Conservation (phyloP, 2,888 invertebrate genomes). For the Seira musarum region DNA sequence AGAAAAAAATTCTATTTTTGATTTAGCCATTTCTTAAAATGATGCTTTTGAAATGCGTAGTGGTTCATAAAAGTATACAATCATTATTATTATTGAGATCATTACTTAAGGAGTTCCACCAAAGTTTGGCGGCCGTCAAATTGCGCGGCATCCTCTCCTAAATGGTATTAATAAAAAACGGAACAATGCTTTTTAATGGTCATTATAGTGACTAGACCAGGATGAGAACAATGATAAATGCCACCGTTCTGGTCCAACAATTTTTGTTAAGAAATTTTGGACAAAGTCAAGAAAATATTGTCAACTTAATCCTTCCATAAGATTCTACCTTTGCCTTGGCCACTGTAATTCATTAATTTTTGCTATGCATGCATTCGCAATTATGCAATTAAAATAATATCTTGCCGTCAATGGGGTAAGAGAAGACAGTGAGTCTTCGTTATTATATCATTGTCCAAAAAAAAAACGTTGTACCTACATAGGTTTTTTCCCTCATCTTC, state of each 20-base stretch:
- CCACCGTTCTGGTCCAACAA: not conserved
- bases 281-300: not conserved
- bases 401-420: too few relatives aligned
- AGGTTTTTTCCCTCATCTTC: not conserved
- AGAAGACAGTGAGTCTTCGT: too few relatives aligned
- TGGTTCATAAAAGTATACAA: not conserved
- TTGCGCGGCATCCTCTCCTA: not conserved
- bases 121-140: slow-evolving; percentile 3
- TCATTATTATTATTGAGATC: slow-evolving; percentile 9
- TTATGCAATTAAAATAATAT: too few relatives aligned
- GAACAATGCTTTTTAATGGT: not conserved
- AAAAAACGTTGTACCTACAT: not conserved
- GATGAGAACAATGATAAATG: not conserved
- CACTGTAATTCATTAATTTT: not conserved
- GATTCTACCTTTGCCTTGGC: not conserved
- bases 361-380: too few relatives aligned
- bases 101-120: slow-evolving; percentile 11
- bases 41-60: not conserved
- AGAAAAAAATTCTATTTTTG: not conserved
- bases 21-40: slow-evolving; percentile 12
- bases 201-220: not conserved
- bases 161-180: not conserved
- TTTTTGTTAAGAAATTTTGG: not conserved
- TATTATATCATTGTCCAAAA: not conserved
- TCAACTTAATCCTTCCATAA: not conserved